phyloP scores from a whole-genome alignment of 2,797 vertebrate species.

The Urocyon cinereoargenteus region DNA sequence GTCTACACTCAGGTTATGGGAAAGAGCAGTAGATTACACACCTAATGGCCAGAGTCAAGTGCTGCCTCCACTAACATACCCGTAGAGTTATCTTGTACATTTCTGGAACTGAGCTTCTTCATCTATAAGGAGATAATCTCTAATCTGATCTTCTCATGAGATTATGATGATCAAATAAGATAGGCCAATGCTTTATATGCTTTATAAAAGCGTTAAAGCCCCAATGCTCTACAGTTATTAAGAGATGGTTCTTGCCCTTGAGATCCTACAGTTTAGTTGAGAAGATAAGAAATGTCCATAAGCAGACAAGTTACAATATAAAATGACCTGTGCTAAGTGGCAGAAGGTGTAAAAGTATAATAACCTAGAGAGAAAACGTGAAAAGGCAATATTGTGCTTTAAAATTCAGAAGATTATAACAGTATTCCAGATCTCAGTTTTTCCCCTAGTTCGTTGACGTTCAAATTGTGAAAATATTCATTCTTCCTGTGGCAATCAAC shows the following conservation, averaged over 20 bases:
- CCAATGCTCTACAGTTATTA: background rate
- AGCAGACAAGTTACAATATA: background rate
- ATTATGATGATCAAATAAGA: background rate
- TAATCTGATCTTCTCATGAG: background rate
- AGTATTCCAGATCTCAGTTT: slow-evolving; percentile 36
- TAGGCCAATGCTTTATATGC: background rate
- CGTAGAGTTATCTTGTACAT: no score
- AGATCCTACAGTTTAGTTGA: background rate
- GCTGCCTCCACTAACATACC: background rate
- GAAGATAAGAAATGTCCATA: background rate
- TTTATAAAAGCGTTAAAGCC: slow-evolving; percentile 3
- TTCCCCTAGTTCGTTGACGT: background rate
- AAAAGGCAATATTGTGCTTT: background rate
- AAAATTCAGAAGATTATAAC: slow-evolving; percentile 32
- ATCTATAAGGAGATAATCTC: background rate
- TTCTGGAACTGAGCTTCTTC: background rate
- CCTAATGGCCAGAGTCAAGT: background rate
- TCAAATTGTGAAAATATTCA: slow-evolving; percentile 54
- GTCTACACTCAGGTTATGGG: background rate
- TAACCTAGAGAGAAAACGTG: background rate
- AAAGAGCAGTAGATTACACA: background rate
- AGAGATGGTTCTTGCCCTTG: background rate
- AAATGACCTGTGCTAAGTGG: background rate
- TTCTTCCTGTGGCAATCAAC: slow-evolving; percentile 62
- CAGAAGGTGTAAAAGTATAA: background rate